Conservation (phyloP, 2,797 vertebrate genomes). For the Malacoraja senta region DNA sequence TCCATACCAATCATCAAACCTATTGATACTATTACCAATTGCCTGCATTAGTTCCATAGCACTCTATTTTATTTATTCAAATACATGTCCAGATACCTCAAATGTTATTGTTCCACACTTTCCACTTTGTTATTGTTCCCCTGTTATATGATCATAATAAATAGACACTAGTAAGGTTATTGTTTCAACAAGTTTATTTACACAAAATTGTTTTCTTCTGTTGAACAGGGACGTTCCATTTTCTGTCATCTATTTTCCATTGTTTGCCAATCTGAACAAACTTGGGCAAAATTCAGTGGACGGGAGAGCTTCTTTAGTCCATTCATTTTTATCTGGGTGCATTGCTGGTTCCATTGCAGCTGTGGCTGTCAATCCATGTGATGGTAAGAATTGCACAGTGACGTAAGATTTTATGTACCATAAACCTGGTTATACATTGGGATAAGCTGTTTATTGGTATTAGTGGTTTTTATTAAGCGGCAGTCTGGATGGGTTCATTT, state of each 20-base stretch:
- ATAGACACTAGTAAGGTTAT: background rate
- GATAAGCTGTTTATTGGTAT: background rate
- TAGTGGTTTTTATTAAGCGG: background rate
- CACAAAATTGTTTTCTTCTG: background rate
- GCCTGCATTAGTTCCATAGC: too few species aligned
- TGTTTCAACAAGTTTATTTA: background rate
- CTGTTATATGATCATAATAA: background rate
- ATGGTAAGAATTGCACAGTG: slow-evolving; percentile 54
- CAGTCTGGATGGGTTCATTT: background rate
- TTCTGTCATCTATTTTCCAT: slow-evolving; percentile 70
- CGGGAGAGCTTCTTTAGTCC: slow-evolving; percentile 60
- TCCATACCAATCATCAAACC: too few species aligned
- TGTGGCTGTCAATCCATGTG: slow-evolving; percentile 70
- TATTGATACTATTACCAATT: too few species aligned
- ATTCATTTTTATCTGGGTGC: slow-evolving; percentile 72
- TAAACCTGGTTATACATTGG: background rate
- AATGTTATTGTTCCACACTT: too few species aligned
- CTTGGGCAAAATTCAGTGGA: slow-evolving; percentile 57
- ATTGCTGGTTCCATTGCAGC: slow-evolving; percentile 66
- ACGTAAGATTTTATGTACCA: background rate
- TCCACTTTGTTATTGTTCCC: too few species aligned
- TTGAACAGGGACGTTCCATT: slow-evolving; percentile 70
- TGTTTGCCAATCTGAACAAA: slow-evolving; percentile 69
- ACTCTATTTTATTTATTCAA: too few species aligned
- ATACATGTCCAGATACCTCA: too few species aligned